Base-by-base conservation (phyloP, 2,113 vertebrate genomes). In the Clarias batrachus region DNA sequence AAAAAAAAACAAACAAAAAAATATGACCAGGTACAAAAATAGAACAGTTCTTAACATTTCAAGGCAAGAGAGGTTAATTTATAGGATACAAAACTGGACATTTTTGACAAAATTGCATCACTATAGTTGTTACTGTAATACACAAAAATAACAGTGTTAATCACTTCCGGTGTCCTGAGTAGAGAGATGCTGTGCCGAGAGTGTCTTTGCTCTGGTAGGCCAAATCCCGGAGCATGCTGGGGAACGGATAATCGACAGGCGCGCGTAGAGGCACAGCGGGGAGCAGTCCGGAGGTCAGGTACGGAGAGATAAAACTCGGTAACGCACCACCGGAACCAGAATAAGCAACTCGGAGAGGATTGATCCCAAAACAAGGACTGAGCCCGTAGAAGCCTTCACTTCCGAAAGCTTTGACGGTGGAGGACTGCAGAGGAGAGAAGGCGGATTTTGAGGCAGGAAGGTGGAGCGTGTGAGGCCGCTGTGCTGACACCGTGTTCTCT, bases 321-420 rank as follows among this genome's bases (percentile, higher is more conserved):
- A 86, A 79, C 4, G 76, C 21, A 10, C 84, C 62, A 68, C 84
- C 76, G 2, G 81, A 48, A 7, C 81, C 33, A 1, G 86, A 83
- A 62, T 87, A 87, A 0, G 86, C 71, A 16, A 87, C 14, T 7
- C 73, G 86, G 30, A 87, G 62, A 13, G 86, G 86, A 59, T 68
- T 83, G 71, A 87, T 83, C 62, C 86, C 86, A 7, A 87, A 87
- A 78, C 81, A 76, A 8, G 86, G 86, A 60, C 63, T 68, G 60
- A 87, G 56, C 27, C 81, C 71, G 0, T 78, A 83, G 14, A 87
- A 78, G 48, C 71, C 33, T 12, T 83, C 80, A 60, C 48, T 74
- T 65, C 71, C 60, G 9, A 83, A 78, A 56, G 81, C 13, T 78
- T 82, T 87, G 0, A 63, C 30, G 6, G n/a, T 19, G 12, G 81